Base-by-base conservation (phyloP, 2,113 vertebrate genomes). In the Crypturellus undulatus region DNA sequence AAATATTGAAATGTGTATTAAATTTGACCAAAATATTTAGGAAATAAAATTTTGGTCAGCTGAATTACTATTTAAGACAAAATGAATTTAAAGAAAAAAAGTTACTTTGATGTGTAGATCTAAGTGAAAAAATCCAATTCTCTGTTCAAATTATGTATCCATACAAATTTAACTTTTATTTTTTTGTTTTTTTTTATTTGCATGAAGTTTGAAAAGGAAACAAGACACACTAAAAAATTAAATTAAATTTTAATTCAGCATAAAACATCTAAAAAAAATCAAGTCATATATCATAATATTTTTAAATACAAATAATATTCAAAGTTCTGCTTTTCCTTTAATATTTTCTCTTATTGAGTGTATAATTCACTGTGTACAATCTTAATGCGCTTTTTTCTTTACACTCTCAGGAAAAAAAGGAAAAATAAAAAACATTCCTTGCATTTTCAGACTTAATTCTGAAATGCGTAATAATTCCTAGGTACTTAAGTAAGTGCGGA, bases 81-180 rank as follows among this genome's bases (percentile, higher is more conserved):
- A 88, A 28, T 20, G 2, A 9, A 5, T n/a, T 18, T 67, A 32
- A 45, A 68, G n/a, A 70, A 43, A 47, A 40, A 22, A 80, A 88
- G 85, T 88, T 94, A 10, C 34, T 88, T 88, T 92, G 34, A 26
- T 19, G 26, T 34, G 15, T 1, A 2, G 71, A 75, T 87, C 67
- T 73, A 71, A 93, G 16, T 56, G 43, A 85, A 85, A 80, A 65
- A 82, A 69, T 87, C 21, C 60, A 60, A 56, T 82, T 93, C 43
- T 25, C 40, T 3, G 3, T 34, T 77, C 16, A 62, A 83, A 73
- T 83, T 72, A 52, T 60, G 11, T 17, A 69, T 14, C 25, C 12
- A 64, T 52, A 65, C 58, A 79, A 92, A 64, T 12, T 45, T 2
- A 3, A 32, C 68, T 88, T 90, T 59, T 83, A 65, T 79, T 56